Conservation (phyloP, 2,113 vertebrate species). For the Syngnathus typhle region DNA sequence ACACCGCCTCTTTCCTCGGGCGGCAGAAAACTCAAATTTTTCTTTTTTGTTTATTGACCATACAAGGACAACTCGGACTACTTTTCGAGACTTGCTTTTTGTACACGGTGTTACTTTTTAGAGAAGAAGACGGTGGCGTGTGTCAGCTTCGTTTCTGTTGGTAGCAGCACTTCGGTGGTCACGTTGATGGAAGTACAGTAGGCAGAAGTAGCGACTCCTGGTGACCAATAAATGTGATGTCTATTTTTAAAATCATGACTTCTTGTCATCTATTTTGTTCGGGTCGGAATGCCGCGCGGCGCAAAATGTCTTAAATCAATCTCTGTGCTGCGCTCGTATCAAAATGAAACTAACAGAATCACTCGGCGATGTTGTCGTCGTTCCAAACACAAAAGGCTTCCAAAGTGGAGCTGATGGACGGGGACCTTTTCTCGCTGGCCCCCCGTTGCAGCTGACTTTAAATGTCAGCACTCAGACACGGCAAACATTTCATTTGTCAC, state of each 20-base stretch:
- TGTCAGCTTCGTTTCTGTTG: conserved; percentile 64
- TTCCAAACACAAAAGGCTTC: not conserved
- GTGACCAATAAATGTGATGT: conserved; percentile 78
- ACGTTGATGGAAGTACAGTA: conserved; percentile 52
- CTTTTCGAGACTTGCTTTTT: conserved; percentile 73
- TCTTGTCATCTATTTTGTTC: conserved; percentile 38
- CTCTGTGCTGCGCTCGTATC: no score
- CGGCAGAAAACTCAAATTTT: conserved; percentile 60
- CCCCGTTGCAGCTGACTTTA: not conserved
- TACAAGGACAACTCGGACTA: conserved; percentile 55
- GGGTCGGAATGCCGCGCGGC: no score
- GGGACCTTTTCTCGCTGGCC: not conserved
- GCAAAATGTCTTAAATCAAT: no score
- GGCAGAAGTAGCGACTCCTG: conserved; percentile 50
- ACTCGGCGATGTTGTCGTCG: not conserved
- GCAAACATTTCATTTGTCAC: conserved; percentile 7
- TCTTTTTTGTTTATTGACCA: conserved; percentile 62
- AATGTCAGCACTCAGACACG: conserved; percentile 1
- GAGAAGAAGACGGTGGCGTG: conserved; percentile 64
- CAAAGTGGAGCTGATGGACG: not conserved
- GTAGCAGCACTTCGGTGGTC: conserved; percentile 56
- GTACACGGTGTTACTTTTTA: conserved; percentile 77
- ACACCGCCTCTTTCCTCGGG: conserved; percentile 62
- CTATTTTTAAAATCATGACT: conserved; percentile 66
- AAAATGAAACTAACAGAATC: not conserved